Conservation (phyloP, 1,140 invertebrate species). For the Nasonia longicornis region DNA sequence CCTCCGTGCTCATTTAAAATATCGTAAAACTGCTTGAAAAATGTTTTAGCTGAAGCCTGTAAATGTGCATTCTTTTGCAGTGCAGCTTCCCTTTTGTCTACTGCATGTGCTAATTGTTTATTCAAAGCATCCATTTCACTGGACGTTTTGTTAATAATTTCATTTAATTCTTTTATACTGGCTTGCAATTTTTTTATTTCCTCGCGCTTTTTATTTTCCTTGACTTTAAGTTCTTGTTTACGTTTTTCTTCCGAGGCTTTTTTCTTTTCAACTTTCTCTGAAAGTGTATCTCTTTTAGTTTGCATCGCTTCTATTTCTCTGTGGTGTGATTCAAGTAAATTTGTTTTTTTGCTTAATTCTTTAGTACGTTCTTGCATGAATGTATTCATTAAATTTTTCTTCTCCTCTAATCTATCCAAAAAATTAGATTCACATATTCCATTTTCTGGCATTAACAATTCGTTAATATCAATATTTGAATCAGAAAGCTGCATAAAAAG, state of each 20-base stretch:
- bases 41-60: conserved; percentile 50
- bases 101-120: conserved; percentile 30
- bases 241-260: conserved; percentile 48
- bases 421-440: conserved; percentile 50
- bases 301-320: conserved; percentile 53
- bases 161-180: conserved; percentile 49
- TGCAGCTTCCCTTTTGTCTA: conserved; percentile 38
- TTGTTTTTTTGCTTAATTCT: conserved; percentile 45
- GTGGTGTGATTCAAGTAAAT: conserved; percentile 39
- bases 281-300: conserved; percentile 47
- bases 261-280: conserved; percentile 48
- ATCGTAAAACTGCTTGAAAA: conserved; percentile 54
- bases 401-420: conserved; percentile 50
- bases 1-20: conserved; percentile 51
- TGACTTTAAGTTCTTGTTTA: conserved; percentile 48
- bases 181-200: conserved; percentile 52
- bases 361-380: conserved; percentile 50
- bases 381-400: conserved; percentile 48
- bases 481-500: conserved; percentile 54
- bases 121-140: conserved; percentile 52
- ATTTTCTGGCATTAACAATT: conserved; percentile 58
- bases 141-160: conserved; percentile 45
- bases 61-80: conserved; percentile 46
- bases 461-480: conserved; percentile 47
- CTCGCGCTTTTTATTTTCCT: conserved; percentile 51